A percentile compares a stretch with the other conserved stretches of the same genome.
phyloP scores from a whole-genome alignment of 2,888 invertebrate genomes.

The Hirtodrosophila histrioides region DNA sequence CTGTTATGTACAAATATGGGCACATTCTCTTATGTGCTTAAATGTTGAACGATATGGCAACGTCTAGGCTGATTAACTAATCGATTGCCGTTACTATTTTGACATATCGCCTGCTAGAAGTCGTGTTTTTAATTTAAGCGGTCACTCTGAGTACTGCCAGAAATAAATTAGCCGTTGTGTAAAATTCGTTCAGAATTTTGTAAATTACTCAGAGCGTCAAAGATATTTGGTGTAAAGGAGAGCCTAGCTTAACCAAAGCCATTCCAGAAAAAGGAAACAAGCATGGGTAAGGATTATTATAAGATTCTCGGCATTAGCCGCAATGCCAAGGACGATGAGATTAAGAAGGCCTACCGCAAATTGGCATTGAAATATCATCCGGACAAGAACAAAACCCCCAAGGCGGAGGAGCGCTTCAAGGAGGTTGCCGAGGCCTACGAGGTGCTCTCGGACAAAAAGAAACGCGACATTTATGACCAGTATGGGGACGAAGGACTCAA shows the following conservation, averaged over 20 bases:
- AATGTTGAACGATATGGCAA: not conserved
- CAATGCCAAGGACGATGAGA: constrained; percentile 96
- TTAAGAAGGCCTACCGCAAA: constrained; percentile 98
- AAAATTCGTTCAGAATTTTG: not conserved
- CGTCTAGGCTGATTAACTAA: not conserved
- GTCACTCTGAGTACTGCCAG: not conserved
- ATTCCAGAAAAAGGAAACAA: not conserved
- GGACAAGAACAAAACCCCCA: constrained; percentile 97
- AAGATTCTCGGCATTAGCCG: constrained; percentile 94
- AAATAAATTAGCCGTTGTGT: not conserved
- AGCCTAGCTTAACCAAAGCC: not conserved
- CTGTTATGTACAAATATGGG: not conserved
- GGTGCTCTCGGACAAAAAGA: constrained; percentile 97
- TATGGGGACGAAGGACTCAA: constrained; percentile 97
- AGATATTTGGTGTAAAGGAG: constrained; percentile 2
- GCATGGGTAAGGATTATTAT: constrained; percentile 99
- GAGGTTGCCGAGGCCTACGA: constrained; percentile 99
- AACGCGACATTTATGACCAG: constrained; percentile 96
- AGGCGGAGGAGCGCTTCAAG: constrained; percentile 98
- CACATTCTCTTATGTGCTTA: not conserved
- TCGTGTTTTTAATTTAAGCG: not conserved
- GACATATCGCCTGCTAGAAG: not conserved
- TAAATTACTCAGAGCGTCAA: constrained; percentile 3
- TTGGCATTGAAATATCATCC: constrained; percentile 99
- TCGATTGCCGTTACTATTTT: not conserved